A percentile compares a stretch with the other conserved stretches of the same genome.
phyloP scores from a whole-genome alignment of 2,888 invertebrate genomes.

The Acanthosepion pharaonis region DNA sequence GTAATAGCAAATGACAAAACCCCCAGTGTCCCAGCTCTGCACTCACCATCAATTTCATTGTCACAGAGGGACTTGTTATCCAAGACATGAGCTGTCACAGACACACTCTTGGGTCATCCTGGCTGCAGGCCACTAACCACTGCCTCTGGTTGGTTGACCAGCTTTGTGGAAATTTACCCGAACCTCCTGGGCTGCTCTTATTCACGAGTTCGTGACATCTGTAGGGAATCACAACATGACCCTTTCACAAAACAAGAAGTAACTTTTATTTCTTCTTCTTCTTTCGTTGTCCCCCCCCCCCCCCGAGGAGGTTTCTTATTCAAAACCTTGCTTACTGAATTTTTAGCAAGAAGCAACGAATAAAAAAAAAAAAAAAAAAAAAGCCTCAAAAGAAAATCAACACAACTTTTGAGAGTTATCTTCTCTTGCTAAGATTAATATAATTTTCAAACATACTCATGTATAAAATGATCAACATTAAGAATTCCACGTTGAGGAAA shows the following conservation, averaged over 20 bases:
- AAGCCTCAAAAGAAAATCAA: no score
- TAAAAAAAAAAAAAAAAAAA: not conserved
- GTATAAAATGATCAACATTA: not conserved
- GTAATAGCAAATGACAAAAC: not conserved
- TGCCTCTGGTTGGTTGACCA: conserved; percentile 18
- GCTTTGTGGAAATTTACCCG: not conserved
- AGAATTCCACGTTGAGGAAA: no score
- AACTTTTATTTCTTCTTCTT: not conserved
- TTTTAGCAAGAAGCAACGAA: not conserved
- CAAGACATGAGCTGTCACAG: not conserved
- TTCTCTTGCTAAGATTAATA: not conserved
- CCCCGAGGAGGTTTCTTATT: not conserved
- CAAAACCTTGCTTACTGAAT: not conserved
- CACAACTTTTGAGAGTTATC: not conserved
- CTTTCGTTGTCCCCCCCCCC: not conserved
- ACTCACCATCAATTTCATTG: no score
- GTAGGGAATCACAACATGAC: not conserved
- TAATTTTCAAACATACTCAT: not conserved
- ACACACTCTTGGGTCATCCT: not conserved
- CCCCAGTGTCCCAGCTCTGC: no score
- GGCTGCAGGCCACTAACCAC: not conserved
- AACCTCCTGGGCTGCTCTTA: not conserved
- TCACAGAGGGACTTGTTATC: no score
- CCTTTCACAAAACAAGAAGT: not conserved
- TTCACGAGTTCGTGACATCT: not conserved